Evolutionary conservation across 2,113 vertebrate genomes (phyloP).

Genomic region (Narcine bancroftii): DNA sequence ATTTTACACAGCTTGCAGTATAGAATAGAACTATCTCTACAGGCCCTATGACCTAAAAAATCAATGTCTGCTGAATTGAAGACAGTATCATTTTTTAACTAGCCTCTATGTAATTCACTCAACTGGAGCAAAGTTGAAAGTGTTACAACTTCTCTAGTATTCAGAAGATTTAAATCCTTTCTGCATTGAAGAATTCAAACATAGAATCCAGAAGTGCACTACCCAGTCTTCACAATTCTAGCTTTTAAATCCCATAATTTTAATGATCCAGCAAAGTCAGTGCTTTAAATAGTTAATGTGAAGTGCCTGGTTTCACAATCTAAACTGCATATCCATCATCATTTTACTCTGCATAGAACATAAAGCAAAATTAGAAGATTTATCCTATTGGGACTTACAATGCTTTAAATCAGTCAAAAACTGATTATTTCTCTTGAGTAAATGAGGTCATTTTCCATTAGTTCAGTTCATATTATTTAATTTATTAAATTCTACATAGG

Average conservation of each 20-base stretch:
- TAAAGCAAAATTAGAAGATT: conserved; percentile 6
- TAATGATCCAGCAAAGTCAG: neutral
- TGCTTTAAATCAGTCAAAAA: neutral
- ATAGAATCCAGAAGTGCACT: neutral
- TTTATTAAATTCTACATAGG: neutral
- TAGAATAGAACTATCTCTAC: neutral
- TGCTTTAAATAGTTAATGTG: conserved; percentile 18
- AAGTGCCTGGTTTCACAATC: neutral
- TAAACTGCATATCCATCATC: neutral
- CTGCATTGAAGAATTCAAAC: neutral
- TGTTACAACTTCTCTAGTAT: neutral
- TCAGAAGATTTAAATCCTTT: neutral
- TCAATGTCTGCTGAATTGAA: neutral
- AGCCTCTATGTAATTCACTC: neutral
- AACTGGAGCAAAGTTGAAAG: neutral
- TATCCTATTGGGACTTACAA: neutral
- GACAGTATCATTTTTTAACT: neutral
- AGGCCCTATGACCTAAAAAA: neutral
- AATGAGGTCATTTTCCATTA: neutral
- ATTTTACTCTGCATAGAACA: neutral
- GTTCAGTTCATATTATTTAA: neutral
- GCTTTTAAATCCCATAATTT: neutral
- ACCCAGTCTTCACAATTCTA: neutral
- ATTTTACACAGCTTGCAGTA: neutral
- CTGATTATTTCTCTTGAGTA: neutral